phyloP scores from a whole-genome alignment of 2,797 vertebrate genomes.

The Enteromius mattozi region DNA sequence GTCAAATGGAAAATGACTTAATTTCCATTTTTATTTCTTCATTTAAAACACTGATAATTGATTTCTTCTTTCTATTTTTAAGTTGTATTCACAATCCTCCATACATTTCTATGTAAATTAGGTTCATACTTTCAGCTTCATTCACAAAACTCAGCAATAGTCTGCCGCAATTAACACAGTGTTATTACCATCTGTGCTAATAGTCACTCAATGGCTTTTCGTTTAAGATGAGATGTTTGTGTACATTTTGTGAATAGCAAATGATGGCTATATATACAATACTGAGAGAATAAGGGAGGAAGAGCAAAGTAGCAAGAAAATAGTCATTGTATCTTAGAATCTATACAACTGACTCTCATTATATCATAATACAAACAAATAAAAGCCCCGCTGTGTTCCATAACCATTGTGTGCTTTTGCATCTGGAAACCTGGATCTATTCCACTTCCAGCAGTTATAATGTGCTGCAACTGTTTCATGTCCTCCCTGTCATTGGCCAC shows the following conservation, averaged over 20 bases:
- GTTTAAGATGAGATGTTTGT: not conserved
- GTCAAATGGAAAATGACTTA: not conserved
- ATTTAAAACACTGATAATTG: not conserved
- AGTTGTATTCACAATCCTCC: not conserved
- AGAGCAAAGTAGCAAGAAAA: constrained; percentile 19
- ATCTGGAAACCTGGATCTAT: constrained; percentile 4
- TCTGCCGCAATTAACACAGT: not conserved
- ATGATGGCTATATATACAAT: not conserved
- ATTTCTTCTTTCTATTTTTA: not conserved
- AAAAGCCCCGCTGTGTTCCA: not conserved
- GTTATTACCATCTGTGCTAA: not conserved
- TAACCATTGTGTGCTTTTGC: not conserved
- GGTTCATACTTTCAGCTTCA: constrained; percentile 1
- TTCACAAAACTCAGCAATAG: not conserved
- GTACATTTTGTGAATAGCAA: not conserved
- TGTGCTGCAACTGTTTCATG: not conserved
- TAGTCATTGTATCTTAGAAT: not conserved
- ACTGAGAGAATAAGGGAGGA: not conserved
- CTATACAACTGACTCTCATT: constrained; percentile 1
- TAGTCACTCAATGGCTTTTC: not conserved
- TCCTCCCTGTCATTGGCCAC: not conserved
- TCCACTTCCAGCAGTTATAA: not conserved
- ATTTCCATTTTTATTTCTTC: not conserved
- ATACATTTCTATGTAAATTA: constrained; percentile 2
- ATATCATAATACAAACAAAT: constrained; percentile 7